Evolutionary conservation across 2,113 vertebrate species (phyloP), one percentile per base, ranked within the genome.

Genomic region (Anguilla rostrata): DNA sequence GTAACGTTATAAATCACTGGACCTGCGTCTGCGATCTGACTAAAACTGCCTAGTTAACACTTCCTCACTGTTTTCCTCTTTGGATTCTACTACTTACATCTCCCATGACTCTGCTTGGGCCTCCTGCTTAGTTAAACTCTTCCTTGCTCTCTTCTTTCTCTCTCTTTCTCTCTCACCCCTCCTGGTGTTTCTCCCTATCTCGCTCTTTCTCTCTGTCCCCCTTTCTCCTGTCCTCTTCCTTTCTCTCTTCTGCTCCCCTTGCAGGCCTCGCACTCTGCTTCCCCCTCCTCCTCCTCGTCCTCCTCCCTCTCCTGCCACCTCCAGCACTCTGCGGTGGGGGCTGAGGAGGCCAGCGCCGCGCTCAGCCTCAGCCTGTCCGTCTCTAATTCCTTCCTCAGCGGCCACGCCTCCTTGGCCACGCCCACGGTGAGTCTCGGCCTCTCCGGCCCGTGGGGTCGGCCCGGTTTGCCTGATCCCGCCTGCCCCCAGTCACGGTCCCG

Each of bases 301-400:
- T 98, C 97, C 93, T 95, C 94, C 87, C 93, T 94, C 88, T 95
- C 94, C 88, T 95, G 93, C 93, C 94, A 95, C 92, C 96, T 97
- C 96, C 98, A 98, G 96, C 97, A 95, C 94, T 95, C 96, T 95
- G 95, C 96, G 90, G 96, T 97, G 96, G 94, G 92, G 92, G 94
- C 96, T 92, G 98, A 99, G 96, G 98, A 98, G 96, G 91, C 90
- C 93, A 95, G 94, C 96, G 95, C 97, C 95, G 88, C 96, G 95
- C 96, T 97, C 95, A 97, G 97, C 93, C 96, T 99, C 97, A 98
- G 96, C 97, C 96, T 98, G 92, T 99, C 98, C 93, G 94, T 98
- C 96, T 99, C 98, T 98, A 98, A 97, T 96, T 98, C 97, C 97
- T 98, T 97, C 97, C 97, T 99, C 94, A 98, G 95, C 96, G 97